These are phyloP conservation scores for Drosophila aldrichi DNA, from an alignment of 2,888 invertebrate genomes.

Conservation along the genomic window DNA sequence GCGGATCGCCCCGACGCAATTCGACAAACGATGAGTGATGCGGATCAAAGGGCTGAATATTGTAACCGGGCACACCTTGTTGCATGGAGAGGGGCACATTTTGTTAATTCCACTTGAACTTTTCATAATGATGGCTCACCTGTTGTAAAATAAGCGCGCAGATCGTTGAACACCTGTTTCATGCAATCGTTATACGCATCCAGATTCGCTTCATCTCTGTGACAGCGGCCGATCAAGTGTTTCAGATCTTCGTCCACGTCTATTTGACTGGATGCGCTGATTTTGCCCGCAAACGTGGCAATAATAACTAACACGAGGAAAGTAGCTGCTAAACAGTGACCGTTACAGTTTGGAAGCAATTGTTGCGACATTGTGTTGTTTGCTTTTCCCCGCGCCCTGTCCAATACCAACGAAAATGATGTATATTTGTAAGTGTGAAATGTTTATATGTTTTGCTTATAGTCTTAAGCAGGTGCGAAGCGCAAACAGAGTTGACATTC, in stretches of 20 bases:
- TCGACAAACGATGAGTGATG: slow-evolving; percentile 90
- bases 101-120: neutral
- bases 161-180: slow-evolving; percentile 89
- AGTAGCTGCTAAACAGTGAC: neutral
- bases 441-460: neutral
- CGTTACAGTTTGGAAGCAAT: slow-evolving; percentile 54
- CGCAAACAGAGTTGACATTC: slow-evolving; percentile 1
- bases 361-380: slow-evolving; percentile 47
- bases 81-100: neutral
- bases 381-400: slow-evolving; percentile 23
- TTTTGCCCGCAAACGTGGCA: slow-evolving; percentile 7
- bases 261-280: slow-evolving; percentile 63
- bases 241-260: slow-evolving; percentile 80
- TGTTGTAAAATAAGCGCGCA: slow-evolving; percentile 90
- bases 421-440: neutral
- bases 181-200: slow-evolving; percentile 90
- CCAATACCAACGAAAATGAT: slow-evolving; percentile 43
- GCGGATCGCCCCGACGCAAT: slow-evolving; percentile 88
- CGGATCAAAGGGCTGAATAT: slow-evolving; percentile 92
- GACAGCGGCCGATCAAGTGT: slow-evolving; percentile 87
- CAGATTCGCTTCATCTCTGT: slow-evolving; percentile 85
- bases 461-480: slow-evolving; percentile 4
- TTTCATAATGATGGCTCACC: slow-evolving; percentile 85
- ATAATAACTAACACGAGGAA: neutral
- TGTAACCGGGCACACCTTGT: slow-evolving; percentile 90